A percentile compares a stretch with the other conserved stretches of the same genome.
phyloP scores from a whole-genome alignment of 2,113 vertebrate genomes.

The Clinocottus analis region DNA sequence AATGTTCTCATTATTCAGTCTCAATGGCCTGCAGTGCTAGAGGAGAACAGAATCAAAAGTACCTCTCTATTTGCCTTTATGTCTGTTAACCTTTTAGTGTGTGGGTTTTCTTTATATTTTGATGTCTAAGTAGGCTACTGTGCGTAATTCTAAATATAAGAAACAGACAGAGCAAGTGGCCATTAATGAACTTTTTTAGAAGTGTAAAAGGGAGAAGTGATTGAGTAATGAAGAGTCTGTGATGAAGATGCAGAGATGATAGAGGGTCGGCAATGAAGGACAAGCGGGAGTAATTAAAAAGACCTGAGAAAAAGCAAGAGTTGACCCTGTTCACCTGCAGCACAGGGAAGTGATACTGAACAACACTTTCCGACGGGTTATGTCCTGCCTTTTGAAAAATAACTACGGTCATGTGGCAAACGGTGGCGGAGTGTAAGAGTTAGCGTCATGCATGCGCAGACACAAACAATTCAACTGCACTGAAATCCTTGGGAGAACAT shows the following conservation, averaged over 20 bases:
- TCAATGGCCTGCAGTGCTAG: conserved; percentile 44
- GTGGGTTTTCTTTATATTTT: conserved; percentile 2
- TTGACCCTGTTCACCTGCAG: conserved; percentile 6
- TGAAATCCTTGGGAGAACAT: not conserved
- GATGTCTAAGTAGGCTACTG: not conserved
- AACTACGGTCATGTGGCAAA: not conserved
- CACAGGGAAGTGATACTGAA: conserved; percentile 3
- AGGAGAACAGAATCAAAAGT: conserved; percentile 40
- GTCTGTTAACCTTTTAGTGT: conserved; percentile 17
- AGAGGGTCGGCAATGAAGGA: conserved; percentile 13
- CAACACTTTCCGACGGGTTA: conserved; percentile 6
- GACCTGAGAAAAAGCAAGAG: conserved; percentile 29
- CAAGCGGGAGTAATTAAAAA: conserved; percentile 32
- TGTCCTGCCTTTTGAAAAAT: conserved; percentile 21
- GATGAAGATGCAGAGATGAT: conserved; percentile 16
- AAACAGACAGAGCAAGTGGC: not conserved
- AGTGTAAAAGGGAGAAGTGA: not conserved
- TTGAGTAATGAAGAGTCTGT: conserved; percentile 12
- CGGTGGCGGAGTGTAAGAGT: not conserved
- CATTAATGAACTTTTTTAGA: conserved; percentile 3
- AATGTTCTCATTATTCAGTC: conserved; percentile 71
- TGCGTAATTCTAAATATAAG: not conserved
- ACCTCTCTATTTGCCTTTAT: conserved; percentile 29
- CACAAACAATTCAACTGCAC: not conserved
- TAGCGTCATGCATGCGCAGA: not conserved